Evolutionary conservation across 2,113 vertebrate species (phyloP).

Genomic region (Rutilus rutilus): DNA sequence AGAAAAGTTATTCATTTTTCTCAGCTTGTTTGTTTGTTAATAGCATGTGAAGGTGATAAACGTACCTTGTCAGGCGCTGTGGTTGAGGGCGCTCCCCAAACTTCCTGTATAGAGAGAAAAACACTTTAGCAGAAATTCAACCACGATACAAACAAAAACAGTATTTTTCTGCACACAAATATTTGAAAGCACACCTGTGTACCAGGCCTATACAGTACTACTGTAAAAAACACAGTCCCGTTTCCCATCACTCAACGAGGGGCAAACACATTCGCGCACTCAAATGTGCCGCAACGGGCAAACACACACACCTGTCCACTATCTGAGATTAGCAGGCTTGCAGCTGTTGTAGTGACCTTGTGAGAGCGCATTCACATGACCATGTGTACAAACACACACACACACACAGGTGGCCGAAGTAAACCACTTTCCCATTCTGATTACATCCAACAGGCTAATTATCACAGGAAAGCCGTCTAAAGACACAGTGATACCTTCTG

Average conservation of each 20-base stretch:
- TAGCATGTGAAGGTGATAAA: constrained; percentile 6
- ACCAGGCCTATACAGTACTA: background rate
- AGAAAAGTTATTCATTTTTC: background rate
- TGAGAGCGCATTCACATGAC: constrained; percentile 26
- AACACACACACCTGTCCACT: constrained; percentile 32
- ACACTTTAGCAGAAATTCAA: constrained; percentile 58
- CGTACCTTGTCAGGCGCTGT: constrained; percentile 97
- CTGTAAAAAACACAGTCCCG: background rate
- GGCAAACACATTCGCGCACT: constrained; percentile 39
- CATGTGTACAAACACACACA: constrained; percentile 54
- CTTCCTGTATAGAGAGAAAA: constrained; percentile 83
- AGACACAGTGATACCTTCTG: background rate
- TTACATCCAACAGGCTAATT: constrained; percentile 30
- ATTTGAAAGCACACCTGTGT: constrained; percentile 19
- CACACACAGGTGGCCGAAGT: constrained; percentile 49
- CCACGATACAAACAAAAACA: constrained; percentile 52
- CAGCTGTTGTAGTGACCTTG: constrained; percentile 58
- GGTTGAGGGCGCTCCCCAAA: constrained; percentile 99
- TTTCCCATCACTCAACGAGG: constrained; percentile 33
- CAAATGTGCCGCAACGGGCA: constrained; percentile 29
- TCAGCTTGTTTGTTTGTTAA: constrained; percentile 24
- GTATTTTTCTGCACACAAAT: constrained; percentile 10
- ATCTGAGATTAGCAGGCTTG: background rate
- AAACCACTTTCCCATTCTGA: constrained; percentile 39
- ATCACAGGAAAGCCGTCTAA: constrained; percentile 19